Percentiles rank a stretch among this genome's conserved stretches.
phyloP scores from a whole-genome alignment of 2,888 invertebrate genomes.

The Tholera decimalis region DNA sequence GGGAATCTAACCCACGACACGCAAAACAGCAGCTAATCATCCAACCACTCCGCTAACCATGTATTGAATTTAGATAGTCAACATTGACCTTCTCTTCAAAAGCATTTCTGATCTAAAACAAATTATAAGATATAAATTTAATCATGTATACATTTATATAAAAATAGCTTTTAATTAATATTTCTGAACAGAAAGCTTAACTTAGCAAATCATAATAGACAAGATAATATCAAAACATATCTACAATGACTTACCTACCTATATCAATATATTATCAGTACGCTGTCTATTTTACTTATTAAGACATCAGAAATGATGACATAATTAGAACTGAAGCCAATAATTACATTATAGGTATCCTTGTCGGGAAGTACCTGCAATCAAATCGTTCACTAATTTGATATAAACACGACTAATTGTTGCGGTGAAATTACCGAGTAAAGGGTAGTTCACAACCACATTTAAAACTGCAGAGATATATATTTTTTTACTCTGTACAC shows the following conservation, averaged over 20 bases:
- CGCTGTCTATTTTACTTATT: not conserved
- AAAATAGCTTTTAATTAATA: no score
- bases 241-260: not conserved
- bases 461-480: not conserved
- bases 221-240: not conserved
- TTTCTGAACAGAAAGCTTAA: not conserved
- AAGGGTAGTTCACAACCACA: constrained; percentile 26
- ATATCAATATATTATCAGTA: not conserved
- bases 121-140: no score
- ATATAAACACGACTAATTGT: constrained; percentile 50
- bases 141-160: no score
- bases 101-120: no score
- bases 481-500: no score
- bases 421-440: constrained; percentile 40
- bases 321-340: constrained; percentile 16
- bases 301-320: constrained; percentile 18
- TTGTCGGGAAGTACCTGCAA: constrained; percentile 42
- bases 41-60: no score
- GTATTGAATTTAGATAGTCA: no score
- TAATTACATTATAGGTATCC: constrained; percentile 54
- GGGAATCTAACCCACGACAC: no score
- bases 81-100: no score
- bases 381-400: constrained; percentile 51
- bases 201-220: not conserved
- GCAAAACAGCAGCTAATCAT: no score